phyloP scores from a whole-genome alignment of 2,113 vertebrate genomes.

The Herpailurus yagouaroundi region DNA sequence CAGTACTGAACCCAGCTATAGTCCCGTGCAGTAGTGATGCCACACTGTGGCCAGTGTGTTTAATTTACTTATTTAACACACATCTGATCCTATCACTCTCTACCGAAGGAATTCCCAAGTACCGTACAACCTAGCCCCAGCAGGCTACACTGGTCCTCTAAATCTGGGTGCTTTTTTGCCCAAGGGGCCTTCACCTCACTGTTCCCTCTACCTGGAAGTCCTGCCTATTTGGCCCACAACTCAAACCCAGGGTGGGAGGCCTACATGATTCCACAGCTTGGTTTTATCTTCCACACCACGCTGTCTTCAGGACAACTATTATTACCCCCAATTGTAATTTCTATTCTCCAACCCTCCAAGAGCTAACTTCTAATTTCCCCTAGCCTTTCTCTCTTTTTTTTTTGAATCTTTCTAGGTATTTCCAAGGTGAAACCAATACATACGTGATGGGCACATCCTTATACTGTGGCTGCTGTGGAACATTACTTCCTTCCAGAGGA shows the following conservation, averaged over 20 bases:
- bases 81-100: not conserved
- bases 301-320: not conserved
- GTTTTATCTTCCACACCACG: not conserved
- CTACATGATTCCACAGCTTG: not conserved
- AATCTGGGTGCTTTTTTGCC: not conserved
- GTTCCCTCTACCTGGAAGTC: not conserved
- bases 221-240: not conserved
- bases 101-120: not conserved
- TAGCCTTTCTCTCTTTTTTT: not conserved
- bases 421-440: constrained; percentile 66
- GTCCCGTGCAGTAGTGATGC: not conserved
- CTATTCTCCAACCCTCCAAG: not conserved
- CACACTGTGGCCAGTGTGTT: not conserved
- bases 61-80: not conserved
- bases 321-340: not conserved
- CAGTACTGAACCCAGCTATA: no score
- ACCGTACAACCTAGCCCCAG: not conserved
- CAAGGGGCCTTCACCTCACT: not conserved
- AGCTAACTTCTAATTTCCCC: not conserved
- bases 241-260: not conserved
- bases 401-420: not conserved
- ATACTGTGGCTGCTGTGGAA: constrained; percentile 96
- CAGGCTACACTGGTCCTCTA: not conserved
- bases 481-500: constrained; percentile 95
- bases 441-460: constrained; percentile 97